These are phyloP conservation scores for Ylistrum balloti DNA, from an alignment of 1,140 invertebrate species.

Conservation along the genomic window DNA sequence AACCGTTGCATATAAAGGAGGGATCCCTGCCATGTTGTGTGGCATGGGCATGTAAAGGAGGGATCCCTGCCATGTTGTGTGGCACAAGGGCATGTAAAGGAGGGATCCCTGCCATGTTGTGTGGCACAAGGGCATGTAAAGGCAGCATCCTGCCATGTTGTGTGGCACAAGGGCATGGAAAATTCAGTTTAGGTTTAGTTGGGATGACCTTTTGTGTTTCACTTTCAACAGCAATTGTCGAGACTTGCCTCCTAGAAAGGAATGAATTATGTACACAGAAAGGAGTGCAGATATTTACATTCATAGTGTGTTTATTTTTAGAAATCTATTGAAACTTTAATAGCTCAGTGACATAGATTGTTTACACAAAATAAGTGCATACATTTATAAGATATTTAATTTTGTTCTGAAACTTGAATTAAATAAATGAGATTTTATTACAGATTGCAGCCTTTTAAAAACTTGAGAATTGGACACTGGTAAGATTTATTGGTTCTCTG, in stretches of 20 bases:
- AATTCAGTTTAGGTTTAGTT: no score
- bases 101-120: no score
- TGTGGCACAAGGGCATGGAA: no score
- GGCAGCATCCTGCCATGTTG: no score
- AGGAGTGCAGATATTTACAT: background rate
- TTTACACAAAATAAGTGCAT: background rate
- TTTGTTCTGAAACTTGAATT: background rate
- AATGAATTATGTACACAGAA: background rate
- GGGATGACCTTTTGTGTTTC: no score
- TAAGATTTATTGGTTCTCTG: background rate
- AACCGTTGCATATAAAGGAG: no score
- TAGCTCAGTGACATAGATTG: background rate
- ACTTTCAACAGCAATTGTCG: no score
- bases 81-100: no score
- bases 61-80: no score
- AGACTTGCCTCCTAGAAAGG: background rate
- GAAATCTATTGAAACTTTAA: background rate
- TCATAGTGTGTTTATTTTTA: background rate
- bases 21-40: no score
- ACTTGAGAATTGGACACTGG: background rate
- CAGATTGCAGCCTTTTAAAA: background rate
- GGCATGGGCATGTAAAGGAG: no score
- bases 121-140: no score
- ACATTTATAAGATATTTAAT: background rate
- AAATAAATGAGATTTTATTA: slow-evolving; percentile 12